phyloP scores from a whole-genome alignment of 1,140 invertebrate species.

The Drosophila bifasciata region DNA sequence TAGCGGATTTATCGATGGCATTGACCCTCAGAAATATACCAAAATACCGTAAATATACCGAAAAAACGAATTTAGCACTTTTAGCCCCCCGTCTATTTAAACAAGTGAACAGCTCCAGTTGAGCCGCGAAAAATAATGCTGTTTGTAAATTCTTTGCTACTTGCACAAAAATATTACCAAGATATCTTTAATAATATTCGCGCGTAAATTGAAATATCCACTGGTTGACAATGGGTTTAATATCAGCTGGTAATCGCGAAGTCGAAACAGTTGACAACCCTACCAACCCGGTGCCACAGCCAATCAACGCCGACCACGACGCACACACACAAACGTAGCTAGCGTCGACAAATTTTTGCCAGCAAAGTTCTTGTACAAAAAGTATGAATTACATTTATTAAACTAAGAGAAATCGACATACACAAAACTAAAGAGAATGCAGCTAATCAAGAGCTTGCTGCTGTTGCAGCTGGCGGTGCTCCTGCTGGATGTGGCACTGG shows the following conservation, averaged over 20 bases:
- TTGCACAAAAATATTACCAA: no score
- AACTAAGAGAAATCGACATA: constrained; percentile 12
- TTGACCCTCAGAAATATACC: no score
- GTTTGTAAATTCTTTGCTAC: no score
- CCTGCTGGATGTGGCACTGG: constrained; percentile 63
- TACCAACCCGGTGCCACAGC: constrained; percentile 39
- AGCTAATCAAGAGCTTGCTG: constrained; percentile 58
- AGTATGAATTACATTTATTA: constrained; percentile 17
- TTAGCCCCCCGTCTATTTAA: no score
- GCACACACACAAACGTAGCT: constrained; percentile 62
- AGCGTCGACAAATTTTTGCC: constrained; percentile 61
- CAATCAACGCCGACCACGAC: constrained; percentile 73
- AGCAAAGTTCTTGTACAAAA: constrained; percentile 43
- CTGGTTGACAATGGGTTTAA: neutral
- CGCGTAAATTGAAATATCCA: no score
- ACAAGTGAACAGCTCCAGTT: neutral
- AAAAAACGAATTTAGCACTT: no score
- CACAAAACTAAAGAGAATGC: constrained; percentile 47
- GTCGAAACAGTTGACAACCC: constrained; percentile 28
- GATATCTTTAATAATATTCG: no score
- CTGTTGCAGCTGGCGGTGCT: constrained; percentile 66
- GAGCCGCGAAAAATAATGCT: no score
- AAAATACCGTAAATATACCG: no score
- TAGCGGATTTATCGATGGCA: no score
- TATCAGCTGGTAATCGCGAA: constrained; percentile 38